phyloP scores from a whole-genome alignment of 2,888 invertebrate genomes.

The Elegia similella region DNA sequence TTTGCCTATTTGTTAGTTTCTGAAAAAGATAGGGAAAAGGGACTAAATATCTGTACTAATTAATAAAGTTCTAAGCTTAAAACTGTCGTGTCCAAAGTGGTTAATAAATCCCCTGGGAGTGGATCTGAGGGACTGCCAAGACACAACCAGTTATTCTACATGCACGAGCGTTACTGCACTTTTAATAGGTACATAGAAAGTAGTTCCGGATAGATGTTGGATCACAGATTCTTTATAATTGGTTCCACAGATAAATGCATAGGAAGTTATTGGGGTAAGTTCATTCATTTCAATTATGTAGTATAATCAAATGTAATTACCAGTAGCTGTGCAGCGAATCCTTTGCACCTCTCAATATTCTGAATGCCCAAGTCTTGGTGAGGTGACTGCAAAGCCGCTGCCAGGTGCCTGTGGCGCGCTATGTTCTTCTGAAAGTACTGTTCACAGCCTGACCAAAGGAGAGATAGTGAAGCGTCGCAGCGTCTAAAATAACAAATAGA shows the following conservation, averaged over 20 bases:
- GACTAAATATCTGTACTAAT: not conserved
- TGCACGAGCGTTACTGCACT: no score
- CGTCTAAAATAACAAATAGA: constrained; percentile 47
- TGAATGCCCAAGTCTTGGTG: constrained; percentile 90
- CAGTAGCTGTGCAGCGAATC: constrained; percentile 91
- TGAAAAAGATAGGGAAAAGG: constrained; percentile 35
- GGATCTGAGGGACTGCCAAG: no score
- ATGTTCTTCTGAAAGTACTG: constrained; percentile 88
- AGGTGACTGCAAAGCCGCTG: constrained; percentile 83
- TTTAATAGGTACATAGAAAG: no score
- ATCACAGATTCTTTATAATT: no score
- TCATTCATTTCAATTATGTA: not conserved
- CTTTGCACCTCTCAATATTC: constrained; percentile 92
- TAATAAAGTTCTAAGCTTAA: not conserved
- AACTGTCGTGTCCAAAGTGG: no score
- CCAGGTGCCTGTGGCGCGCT: constrained; percentile 84
- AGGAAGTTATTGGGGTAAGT: no score
- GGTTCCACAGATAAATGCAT: no score
- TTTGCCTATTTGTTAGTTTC: constrained; percentile 85
- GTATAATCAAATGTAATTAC: constrained; percentile 49
- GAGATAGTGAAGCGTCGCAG: constrained; percentile 74
- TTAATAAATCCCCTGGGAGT: no score
- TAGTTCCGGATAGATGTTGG: no score
- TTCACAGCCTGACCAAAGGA: constrained; percentile 88
- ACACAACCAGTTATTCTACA: no score